phyloP scores from a whole-genome alignment of 1,140 invertebrate species.

The Charaxes varanes region DNA sequence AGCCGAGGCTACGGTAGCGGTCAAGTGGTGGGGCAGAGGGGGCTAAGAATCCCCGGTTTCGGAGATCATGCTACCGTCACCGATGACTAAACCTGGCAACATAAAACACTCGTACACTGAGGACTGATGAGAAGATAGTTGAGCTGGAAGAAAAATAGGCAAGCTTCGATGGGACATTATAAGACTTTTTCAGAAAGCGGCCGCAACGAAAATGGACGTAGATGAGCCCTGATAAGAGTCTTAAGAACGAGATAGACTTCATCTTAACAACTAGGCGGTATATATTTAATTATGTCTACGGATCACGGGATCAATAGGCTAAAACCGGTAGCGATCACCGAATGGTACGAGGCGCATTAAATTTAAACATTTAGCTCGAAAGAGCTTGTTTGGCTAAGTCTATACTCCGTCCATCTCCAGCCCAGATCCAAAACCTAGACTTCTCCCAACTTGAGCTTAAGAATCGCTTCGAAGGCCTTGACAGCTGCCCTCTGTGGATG shows the following conservation, averaged over 20 bases:
- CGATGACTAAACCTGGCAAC: too few species aligned
- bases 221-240: too few species aligned
- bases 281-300: conserved; percentile 32
- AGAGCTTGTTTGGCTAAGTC: conserved; percentile 19
- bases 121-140: too few species aligned
- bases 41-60: too few species aligned
- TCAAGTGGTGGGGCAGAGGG: too few species aligned
- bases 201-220: too few species aligned
- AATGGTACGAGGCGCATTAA: conserved; percentile 29
- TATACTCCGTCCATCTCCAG: conserved; percentile 12
- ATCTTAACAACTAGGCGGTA: conserved; percentile 20
- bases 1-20: too few species aligned
- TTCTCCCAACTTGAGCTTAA: not conserved
- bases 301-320: conserved; percentile 23
- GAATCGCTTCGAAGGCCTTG: not conserved
- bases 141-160: too few species aligned
- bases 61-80: too few species aligned
- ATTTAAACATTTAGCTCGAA: conserved; percentile 16
- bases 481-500: not conserved
- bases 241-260: conserved; percentile 32
- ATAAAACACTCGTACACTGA: too few species aligned
- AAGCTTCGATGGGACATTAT: too few species aligned
- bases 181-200: too few species aligned
- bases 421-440: conserved; percentile 13
- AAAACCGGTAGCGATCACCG: conserved; percentile 32